Conservation (phyloP, 2,888 invertebrate genomes). For the Corbicula japonica region DNA sequence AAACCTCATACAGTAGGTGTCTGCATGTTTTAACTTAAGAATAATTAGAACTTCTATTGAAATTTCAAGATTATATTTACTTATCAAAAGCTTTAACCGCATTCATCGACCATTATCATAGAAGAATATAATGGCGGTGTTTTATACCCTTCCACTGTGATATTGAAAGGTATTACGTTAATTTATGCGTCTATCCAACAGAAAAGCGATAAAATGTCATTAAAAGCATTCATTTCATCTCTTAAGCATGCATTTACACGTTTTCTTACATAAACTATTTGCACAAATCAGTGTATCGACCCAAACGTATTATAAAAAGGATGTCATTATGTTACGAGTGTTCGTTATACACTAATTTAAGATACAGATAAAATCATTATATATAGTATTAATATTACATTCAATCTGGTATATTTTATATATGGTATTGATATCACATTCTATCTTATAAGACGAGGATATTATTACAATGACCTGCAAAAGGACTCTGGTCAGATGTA, state of each 20-base stretch:
- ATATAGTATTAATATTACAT: too few relatives aligned
- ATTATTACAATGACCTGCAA: too few relatives aligned
- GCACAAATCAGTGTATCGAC: too few relatives aligned
- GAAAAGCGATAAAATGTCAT: slow-evolving; percentile 12
- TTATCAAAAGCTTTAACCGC: slow-evolving; percentile 3
- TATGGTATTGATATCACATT: too few relatives aligned
- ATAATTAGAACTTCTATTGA: slow-evolving; percentile 14
- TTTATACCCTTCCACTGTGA: background rate
- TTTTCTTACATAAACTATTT: too few relatives aligned
- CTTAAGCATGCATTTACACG: slow-evolving; percentile 13
- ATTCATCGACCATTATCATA: background rate
- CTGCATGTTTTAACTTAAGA: slow-evolving; percentile 3
- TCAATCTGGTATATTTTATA: too few relatives aligned
- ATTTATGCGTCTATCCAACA: slow-evolving; percentile 15
- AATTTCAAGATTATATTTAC: slow-evolving; percentile 22
- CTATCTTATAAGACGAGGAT: too few relatives aligned
- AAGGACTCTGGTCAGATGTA: too few relatives aligned
- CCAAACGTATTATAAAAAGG: too few relatives aligned
- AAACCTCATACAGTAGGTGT: background rate
- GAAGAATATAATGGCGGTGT: slow-evolving; percentile 8
- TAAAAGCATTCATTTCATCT: background rate
- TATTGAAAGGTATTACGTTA: slow-evolving; percentile 11
- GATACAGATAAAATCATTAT: too few relatives aligned
- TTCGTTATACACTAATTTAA: too few relatives aligned
- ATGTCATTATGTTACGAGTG: too few relatives aligned